Evolutionary conservation across 2,113 vertebrate species (phyloP).

Genomic region (Eleginops maclovinus): DNA sequence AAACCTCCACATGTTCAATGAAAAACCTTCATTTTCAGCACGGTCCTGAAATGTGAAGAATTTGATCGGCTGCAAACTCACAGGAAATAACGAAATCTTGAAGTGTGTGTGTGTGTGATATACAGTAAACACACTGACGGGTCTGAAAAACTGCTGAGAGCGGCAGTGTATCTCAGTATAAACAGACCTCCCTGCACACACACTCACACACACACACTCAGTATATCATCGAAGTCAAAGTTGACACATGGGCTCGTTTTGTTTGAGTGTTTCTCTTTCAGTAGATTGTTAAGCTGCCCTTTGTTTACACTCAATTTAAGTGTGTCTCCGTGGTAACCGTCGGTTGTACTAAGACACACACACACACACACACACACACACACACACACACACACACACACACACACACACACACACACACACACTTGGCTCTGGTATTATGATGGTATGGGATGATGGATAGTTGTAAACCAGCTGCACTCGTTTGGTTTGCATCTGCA

Average conservation of each 20-base stretch:
- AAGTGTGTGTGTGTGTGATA: slow-evolving; percentile 14
- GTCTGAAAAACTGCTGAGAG: slow-evolving; percentile 35
- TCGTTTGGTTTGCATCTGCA: background rate
- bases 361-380: background rate
- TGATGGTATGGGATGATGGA: background rate
- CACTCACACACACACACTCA: slow-evolving; percentile 6
- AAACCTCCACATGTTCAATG: too few species aligned
- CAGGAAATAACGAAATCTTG: background rate
- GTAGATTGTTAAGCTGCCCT: slow-evolving; percentile 15
- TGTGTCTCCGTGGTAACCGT: slow-evolving; percentile 41
- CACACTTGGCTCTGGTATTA: too few species aligned
- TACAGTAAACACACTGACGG: slow-evolving; percentile 44
- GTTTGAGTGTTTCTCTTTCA: slow-evolving; percentile 26
- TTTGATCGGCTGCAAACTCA: background rate
- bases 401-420: too few species aligned
- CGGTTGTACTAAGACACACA: slow-evolving; percentile 16
- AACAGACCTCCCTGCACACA: slow-evolving; percentile 59
- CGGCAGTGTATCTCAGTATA: slow-evolving; percentile 38
- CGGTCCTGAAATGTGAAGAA: background rate
- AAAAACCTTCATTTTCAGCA: too few species aligned
- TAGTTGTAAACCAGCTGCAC: background rate
- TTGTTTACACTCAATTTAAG: slow-evolving; percentile 43
- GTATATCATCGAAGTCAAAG: slow-evolving; percentile 24
- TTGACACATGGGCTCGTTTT: slow-evolving; percentile 25
- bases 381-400: background rate